phyloP scores from a whole-genome alignment of 1,140 invertebrate species.

The Globodera ellingtonae region DNA sequence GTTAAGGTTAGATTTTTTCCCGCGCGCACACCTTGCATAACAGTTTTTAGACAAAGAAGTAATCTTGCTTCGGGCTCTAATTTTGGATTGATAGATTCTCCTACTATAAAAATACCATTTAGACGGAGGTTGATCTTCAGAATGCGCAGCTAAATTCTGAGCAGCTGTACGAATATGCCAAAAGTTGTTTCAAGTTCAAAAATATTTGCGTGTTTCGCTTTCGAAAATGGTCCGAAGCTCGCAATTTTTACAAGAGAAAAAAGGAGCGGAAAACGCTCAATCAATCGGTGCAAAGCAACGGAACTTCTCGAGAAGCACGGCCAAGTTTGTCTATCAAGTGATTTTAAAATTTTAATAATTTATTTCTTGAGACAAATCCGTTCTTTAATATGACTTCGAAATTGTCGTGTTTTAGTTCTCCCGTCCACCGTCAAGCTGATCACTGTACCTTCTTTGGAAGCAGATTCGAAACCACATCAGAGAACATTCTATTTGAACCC shows the following conservation, averaged over 20 bases:
- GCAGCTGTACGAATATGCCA: conserved; percentile 47
- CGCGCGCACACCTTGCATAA: no score
- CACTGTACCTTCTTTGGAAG: conserved; percentile 49
- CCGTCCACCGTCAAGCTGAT: conserved; percentile 47
- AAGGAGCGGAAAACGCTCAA: conserved; percentile 15
- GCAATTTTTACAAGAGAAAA: conserved; percentile 42
- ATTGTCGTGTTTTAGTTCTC: conserved; percentile 39
- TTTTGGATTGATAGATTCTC: conserved; percentile 15
- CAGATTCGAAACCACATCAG: conserved; percentile 40
- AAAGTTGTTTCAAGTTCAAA: conserved; percentile 51
- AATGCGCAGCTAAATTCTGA: conserved; percentile 41
- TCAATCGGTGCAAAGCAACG: background rate
- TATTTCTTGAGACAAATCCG: no score
- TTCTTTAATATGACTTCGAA: background rate
- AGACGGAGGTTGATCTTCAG: conserved; percentile 37
- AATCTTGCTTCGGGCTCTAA: no score
- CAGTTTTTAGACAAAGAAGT: no score
- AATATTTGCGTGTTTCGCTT: conserved; percentile 53
- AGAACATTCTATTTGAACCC: conserved; percentile 50
- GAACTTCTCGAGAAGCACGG: conserved; percentile 3
- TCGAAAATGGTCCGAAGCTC: conserved; percentile 49
- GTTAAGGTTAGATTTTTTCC: conserved; percentile 27
- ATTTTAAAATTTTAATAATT: background rate
- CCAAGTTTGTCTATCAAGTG: conserved; percentile 6
- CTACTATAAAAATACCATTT: background rate